A percentile compares a stretch with the other conserved stretches of the same genome.
Conservation (phyloP, 2,888 invertebrate genomes). For the Mellilla xanthometata region DNA sequence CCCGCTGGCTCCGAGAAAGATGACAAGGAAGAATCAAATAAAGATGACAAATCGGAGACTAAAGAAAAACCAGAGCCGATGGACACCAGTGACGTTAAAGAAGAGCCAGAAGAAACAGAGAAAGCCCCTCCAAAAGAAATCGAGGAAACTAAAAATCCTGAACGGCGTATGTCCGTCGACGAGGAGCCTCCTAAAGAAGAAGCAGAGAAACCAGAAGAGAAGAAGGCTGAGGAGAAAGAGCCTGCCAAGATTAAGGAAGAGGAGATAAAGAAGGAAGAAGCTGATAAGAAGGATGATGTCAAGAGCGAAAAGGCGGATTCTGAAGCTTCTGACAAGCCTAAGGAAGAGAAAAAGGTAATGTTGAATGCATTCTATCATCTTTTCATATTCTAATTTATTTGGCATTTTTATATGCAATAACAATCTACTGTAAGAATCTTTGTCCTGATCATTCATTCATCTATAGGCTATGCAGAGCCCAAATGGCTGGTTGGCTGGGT, state of each 20-base stretch:
- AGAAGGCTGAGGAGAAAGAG: constrained; percentile 62
- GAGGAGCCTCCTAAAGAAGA: constrained; percentile 71
- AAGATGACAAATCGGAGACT: constrained; percentile 64
- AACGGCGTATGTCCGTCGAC: constrained; percentile 68
- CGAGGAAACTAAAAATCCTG: constrained; percentile 60
- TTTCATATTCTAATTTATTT: too few species aligned
- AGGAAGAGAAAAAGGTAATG: constrained; percentile 65
- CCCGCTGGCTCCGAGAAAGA: constrained; percentile 57
- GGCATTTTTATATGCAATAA: too few species aligned
- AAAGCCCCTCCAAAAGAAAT: constrained; percentile 34
- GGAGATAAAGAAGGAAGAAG: constrained; percentile 58
- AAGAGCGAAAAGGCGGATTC: constrained; percentile 75
- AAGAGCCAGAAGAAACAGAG: constrained; percentile 55
- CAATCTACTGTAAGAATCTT: too few species aligned
- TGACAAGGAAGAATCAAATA: constrained; percentile 64
- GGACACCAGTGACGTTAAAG: constrained; percentile 66
- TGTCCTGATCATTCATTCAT: too few species aligned
- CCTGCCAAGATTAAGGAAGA: constrained; percentile 53
- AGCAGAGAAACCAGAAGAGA: constrained; percentile 53
- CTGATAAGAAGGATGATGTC: constrained; percentile 64
- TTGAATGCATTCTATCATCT: background rate
- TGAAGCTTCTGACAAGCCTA: constrained; percentile 71
- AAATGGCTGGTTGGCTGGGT: too few species aligned
- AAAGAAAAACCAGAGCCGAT: constrained; percentile 65
- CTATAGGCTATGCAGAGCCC: too few species aligned